A percentile compares a stretch with the other conserved stretches of the same genome.
Evolutionary conservation across 2,888 invertebrate species (phyloP).

Genomic region (Dolomedes plantarius): DNA sequence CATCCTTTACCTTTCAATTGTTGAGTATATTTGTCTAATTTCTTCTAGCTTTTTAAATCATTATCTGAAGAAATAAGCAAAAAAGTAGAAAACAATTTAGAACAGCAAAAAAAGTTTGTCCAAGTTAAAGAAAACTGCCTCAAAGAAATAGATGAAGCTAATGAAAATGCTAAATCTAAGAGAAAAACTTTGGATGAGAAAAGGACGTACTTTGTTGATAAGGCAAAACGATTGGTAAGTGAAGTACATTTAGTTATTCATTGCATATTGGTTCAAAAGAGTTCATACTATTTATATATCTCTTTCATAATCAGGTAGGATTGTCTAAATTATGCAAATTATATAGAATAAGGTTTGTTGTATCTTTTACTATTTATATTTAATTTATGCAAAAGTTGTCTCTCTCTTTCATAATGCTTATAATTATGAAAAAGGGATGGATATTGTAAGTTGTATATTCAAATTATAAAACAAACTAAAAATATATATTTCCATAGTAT

Average conservation of each 20-base stretch:
- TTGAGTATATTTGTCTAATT: too few relatives aligned
- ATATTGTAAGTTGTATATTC: too few relatives aligned
- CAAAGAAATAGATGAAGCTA: constrained; percentile 42
- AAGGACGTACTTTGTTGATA: constrained; percentile 21
- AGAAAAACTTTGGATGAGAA: constrained; percentile 25
- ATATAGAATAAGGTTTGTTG: too few relatives aligned
- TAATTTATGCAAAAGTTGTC: too few relatives aligned
- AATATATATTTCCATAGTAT: too few relatives aligned
- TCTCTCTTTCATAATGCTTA: too few relatives aligned
- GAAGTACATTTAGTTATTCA: background rate
- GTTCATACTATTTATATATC: background rate
- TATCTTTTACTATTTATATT: too few relatives aligned
- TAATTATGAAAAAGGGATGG: too few relatives aligned
- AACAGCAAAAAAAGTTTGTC: constrained; percentile 35
- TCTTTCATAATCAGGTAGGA: too few relatives aligned
- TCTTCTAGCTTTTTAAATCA: constrained; percentile 34
- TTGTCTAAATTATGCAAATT: too few relatives aligned
- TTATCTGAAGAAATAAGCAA: constrained; percentile 38
- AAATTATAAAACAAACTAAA: too few relatives aligned
- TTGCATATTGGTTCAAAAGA: background rate
- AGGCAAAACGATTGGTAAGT: constrained; percentile 42
- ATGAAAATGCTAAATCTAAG: constrained; percentile 23
- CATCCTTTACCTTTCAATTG: too few relatives aligned
- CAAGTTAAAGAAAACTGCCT: constrained; percentile 24
- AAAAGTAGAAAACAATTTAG: constrained; percentile 38